Evolutionary conservation across 2,797 vertebrate genomes (phyloP).

Genomic region (Clarias fuscus): DNA sequence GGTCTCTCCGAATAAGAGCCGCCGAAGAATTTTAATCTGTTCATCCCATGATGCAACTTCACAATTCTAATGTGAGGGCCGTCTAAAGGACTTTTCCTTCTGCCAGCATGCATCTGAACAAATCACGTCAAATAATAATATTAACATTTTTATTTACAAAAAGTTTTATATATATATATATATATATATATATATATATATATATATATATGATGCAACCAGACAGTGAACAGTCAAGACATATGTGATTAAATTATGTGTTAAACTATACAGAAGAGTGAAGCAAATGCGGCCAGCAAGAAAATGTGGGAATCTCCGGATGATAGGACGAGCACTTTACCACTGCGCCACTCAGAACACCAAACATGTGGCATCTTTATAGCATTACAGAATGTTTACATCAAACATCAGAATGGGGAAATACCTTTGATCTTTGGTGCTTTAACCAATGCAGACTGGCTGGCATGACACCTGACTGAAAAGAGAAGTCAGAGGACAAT

Average conservation of each 20-base stretch:
- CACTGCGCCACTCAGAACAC: too few species aligned
- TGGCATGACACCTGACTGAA: not conserved
- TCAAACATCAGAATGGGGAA: not conserved
- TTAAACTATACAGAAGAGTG: not conserved
- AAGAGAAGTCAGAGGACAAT: not conserved
- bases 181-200: too few species aligned
- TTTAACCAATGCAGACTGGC: not conserved
- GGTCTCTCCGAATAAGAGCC: conserved; percentile 36
- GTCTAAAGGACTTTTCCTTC: not conserved
- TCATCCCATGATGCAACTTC: conserved; percentile 43
- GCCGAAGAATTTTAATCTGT: conserved; percentile 39
- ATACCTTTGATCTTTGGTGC: not conserved
- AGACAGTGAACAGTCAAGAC: not conserved
- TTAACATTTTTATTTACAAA: not conserved
- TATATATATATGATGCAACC: not conserved
- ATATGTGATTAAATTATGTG: not conserved
- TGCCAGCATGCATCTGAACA: not conserved
- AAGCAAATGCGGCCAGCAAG: not conserved
- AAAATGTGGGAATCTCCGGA: not conserved
- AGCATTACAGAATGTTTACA: not conserved
- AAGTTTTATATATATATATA: not conserved
- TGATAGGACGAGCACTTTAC: too few species aligned
- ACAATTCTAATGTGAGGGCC: not conserved
- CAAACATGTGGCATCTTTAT: not conserved
- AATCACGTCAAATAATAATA: conserved; percentile 15